These are phyloP conservation scores for Myopa tessellatipennis DNA, from an alignment of 2,888 invertebrate species.

Conservation along the genomic window DNA sequence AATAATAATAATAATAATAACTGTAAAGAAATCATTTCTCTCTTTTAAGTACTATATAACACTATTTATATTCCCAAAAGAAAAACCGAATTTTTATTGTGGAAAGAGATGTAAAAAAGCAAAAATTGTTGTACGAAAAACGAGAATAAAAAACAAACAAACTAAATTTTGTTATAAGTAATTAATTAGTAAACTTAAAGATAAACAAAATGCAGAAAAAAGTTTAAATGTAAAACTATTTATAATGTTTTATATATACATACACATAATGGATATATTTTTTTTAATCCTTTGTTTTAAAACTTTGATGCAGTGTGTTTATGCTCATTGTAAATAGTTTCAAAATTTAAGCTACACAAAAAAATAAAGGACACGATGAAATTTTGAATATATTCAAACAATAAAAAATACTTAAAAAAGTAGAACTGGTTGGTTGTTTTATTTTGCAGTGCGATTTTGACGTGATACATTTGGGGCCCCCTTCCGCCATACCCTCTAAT, in stretches of 20 bases:
- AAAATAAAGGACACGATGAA: conserved; percentile 16
- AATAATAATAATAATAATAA: conserved; percentile 35
- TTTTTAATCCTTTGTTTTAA: neutral
- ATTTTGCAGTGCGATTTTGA: conserved; percentile 7
- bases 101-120: conserved; percentile 9
- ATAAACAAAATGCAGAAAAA: neutral
- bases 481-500: too few relatives aligned
- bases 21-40: conserved; percentile 60
- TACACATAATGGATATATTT: neutral
- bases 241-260: conserved; percentile 12
- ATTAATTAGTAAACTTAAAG: conserved; percentile 1
- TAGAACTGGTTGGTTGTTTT: conserved; percentile 25
- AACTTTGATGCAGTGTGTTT: neutral
- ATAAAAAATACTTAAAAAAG: conserved; percentile 15
- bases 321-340: conserved; percentile 37
- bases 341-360: conserved; percentile 17
- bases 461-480: neutral
- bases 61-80: conserved; percentile 31
- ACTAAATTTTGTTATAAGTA: neutral
- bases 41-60: conserved; percentile 48
- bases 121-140: neutral
- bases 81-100: conserved; percentile 25
- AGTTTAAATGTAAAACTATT: conserved; percentile 15
- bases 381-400: conserved; percentile 33
- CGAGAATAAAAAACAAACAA: neutral